These are phyloP conservation scores for Caprella mutica DNA, from an alignment of 2,888 invertebrate species.

Conservation along the genomic window DNA sequence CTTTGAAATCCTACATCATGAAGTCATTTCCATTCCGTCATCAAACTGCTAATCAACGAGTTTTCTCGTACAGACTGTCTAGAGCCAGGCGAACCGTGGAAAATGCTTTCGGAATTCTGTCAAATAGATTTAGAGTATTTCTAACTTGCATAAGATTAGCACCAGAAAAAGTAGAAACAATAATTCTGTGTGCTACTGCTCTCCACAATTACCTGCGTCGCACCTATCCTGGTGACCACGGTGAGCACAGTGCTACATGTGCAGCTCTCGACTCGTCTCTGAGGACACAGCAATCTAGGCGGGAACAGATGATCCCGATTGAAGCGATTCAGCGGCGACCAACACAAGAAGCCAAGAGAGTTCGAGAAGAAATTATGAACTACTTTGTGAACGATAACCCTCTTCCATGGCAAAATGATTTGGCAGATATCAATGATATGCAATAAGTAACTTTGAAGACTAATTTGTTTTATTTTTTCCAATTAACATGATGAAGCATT, in stretches of 20 bases:
- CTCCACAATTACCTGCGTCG: not conserved
- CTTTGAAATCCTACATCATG: constrained; percentile 10
- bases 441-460: no score
- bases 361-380: not conserved
- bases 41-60: constrained; percentile 4
- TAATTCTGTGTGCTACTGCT: not conserved
- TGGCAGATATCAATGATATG: no score
- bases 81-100: constrained; percentile 13
- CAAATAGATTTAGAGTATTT: constrained; percentile 13
- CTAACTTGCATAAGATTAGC: not conserved
- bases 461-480: no score
- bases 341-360: not conserved
- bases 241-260: not conserved
- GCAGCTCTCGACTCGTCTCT: not conserved
- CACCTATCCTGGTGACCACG: not conserved
- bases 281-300: no score
- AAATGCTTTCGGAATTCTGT: constrained; percentile 24
- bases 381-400: not conserved
- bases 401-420: not conserved
- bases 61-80: constrained; percentile 21
- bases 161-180: not conserved
- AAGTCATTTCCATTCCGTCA: constrained; percentile 8
- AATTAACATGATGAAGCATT: no score
- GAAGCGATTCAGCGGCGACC: no score
- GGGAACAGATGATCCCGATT: no score